A percentile compares a stretch with the other conserved stretches of the same genome.
These are phyloP conservation scores for Sapajus apella DNA, from an alignment of 2,113 vertebrate genomes.

Conservation along the genomic window DNA sequence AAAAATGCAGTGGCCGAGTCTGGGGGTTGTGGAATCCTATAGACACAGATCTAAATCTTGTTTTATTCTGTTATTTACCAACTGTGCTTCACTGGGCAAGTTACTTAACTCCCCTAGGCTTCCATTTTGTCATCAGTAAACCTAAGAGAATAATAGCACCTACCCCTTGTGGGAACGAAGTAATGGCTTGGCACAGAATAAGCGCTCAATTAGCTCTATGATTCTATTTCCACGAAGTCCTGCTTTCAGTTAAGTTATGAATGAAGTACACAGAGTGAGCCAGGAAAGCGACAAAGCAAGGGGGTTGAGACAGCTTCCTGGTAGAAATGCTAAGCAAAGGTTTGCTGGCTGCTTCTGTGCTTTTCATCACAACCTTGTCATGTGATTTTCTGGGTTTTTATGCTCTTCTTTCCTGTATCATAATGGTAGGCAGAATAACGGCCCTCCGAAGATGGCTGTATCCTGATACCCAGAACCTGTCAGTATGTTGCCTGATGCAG, in stretches of 20 bases:
- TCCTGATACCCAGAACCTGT: neutral
- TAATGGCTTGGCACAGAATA: neutral
- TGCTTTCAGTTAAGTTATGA: neutral
- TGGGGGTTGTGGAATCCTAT: fast-evolving
- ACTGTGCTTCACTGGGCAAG: neutral
- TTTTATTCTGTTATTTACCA: neutral
- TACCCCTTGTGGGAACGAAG: neutral
- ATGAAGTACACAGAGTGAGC: neutral
- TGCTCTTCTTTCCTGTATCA: neutral
- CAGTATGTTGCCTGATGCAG: neutral
- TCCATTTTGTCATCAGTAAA: neutral
- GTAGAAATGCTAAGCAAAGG: neutral
- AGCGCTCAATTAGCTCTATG: neutral
- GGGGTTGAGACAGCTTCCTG: neutral
- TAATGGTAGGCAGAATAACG: neutral
- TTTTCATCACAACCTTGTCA: neutral
- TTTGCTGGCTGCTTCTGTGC: neutral
- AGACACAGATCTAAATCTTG: neutral
- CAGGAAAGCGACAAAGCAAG: neutral
- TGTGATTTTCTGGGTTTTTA: neutral
- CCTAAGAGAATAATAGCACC: neutral
- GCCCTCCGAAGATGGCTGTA: neutral
- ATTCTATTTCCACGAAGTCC: neutral
- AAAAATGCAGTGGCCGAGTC: neutral
- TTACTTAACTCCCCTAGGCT: neutral